These are phyloP conservation scores for Lithophane socia DNA, from an alignment of 2,888 invertebrate species.

Conservation along the genomic window DNA sequence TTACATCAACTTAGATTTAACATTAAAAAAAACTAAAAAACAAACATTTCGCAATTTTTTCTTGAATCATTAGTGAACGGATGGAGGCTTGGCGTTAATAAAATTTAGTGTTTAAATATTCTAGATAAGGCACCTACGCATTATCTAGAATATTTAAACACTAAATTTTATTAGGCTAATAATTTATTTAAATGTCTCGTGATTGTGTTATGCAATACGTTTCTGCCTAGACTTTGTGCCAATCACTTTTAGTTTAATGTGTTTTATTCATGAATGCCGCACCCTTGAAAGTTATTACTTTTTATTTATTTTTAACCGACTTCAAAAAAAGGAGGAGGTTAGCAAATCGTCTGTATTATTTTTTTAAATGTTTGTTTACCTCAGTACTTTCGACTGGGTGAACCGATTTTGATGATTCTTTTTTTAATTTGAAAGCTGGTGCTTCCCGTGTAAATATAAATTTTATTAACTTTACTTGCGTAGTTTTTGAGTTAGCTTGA, in stretches of 20 bases:
- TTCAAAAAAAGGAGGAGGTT: too few species aligned
- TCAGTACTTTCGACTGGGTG: too few species aligned
- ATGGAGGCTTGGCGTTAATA: neutral
- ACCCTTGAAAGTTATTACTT: neutral
- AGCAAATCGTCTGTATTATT: too few species aligned
- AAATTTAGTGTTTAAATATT: neutral
- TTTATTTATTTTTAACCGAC: too few species aligned
- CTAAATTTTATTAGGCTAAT: neutral
- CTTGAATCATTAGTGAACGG: slow-evolving; percentile 3
- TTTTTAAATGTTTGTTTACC: too few species aligned
- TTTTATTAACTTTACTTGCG: too few species aligned
- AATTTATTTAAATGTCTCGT: slow-evolving; percentile 3
- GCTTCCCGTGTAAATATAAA: too few species aligned
- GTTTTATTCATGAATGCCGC: neutral
- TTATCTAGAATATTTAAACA: too few species aligned
- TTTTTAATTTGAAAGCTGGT: too few species aligned
- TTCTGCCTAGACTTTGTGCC: neutral
- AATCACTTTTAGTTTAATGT: neutral
- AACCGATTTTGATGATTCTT: too few species aligned
- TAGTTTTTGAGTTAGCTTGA: too few species aligned
- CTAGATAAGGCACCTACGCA: too few species aligned
- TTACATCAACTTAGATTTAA: slow-evolving; percentile 5
- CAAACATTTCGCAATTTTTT: neutral
- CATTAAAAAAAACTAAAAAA: neutral
- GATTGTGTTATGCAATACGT: neutral